Base-by-base conservation (phyloP, 2,797 vertebrate species). In the Tympanoctomys barrerae region DNA sequence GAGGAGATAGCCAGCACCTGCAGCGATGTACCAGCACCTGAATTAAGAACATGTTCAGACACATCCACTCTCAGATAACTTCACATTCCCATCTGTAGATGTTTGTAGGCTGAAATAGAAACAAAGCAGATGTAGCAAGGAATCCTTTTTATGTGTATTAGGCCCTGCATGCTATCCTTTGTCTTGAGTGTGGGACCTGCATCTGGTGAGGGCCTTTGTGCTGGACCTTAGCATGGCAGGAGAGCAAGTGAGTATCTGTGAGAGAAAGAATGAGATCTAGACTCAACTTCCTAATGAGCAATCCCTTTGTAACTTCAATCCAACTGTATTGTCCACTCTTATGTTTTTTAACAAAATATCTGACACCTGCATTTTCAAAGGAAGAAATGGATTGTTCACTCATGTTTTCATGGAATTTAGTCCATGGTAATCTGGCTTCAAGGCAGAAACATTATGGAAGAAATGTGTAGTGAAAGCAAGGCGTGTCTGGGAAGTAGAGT, bases 11-110 rank as follows among this genome's bases (percentile, higher is more conserved):
- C n/a, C 31, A 26, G 12, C 8, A 13, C 8, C 8, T 66, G 62
- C 59, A 42, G 33, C 0, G 2, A 59, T 9, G 26, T 21, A 18
- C 9, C 21, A 0, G 54, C 1, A 1, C 28, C 84, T 77, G 42
- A 57, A 57, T 66, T 39, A n/a, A 84, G 62, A 66, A 36, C 79
- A 22, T 31, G 14, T 84, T 61, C 28, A 81, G 73, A 24, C 2
- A 11, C 14, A 68, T 31, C 64, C 62, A n/a, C 26, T 33, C 57
- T 36, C 42, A 64, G 62, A 18, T 77, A 52, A 52, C 52, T 46
- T 84, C 71, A 28, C 24, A 28, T 61, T 49, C 16, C 31, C 59
- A 18, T 36, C n/a, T 46, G 42, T 31, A 59, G 31, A 64, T 62
- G 24, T 28, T 54, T 26, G 9, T 12, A 57, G 59, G 42, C 9